Evolutionary conservation across 92 coral and sea anemone species (phyloP), one percentile per base, ranked within the genome.

Genomic region (Actinernus sp.): DNA sequence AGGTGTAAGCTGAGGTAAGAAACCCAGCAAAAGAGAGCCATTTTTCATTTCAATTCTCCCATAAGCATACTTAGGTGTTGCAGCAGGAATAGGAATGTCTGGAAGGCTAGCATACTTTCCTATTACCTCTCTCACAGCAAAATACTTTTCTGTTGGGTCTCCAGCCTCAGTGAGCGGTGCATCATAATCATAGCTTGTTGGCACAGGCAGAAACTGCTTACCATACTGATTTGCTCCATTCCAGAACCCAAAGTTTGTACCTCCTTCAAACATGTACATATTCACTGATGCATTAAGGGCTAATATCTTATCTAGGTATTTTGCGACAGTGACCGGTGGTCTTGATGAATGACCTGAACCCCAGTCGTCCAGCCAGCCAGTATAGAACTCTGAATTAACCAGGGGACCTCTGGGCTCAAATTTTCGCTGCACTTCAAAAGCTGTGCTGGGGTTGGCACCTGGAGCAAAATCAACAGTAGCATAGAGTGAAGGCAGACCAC

Each of bases 101-200:
- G 98, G 98, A 31, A 78, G 41, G 14, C 79, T 70, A 26, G 60
- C 65, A 52, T 93, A 81, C 34, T 90, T 86, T 48, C 85, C 60
- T 38, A 93, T 83, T 2, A 79, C 80, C 38, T 92, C 63, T 47
- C 86, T 79, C 25, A 93, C 49, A n/a, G 86, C 70, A 29, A 65
- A 76, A 57, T 80, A 90, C 53, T 90, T 93, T 9, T 68, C 84
- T 7, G 89, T 84, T 6, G 78, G 73, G 28, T 93, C 97, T n/a
- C 98, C 98, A 6, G 98, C 92, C 69, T 93, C 98, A 36, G 97
- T 50, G 18, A 93, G 54, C 0, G 98, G 98, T 4, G 98, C 98
- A 60, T 91, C 94, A 46, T 90, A 91, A 29, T 91, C 98, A 47
- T 93, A 93, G 59, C 98, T 93, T 24, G 98, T 93, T 0, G 92